Percentiles rank a stretch among this genome's conserved stretches.
These are phyloP conservation scores for Mimas tiliae DNA, from an alignment of 2,888 invertebrate genomes.

Conservation along the genomic window DNA sequence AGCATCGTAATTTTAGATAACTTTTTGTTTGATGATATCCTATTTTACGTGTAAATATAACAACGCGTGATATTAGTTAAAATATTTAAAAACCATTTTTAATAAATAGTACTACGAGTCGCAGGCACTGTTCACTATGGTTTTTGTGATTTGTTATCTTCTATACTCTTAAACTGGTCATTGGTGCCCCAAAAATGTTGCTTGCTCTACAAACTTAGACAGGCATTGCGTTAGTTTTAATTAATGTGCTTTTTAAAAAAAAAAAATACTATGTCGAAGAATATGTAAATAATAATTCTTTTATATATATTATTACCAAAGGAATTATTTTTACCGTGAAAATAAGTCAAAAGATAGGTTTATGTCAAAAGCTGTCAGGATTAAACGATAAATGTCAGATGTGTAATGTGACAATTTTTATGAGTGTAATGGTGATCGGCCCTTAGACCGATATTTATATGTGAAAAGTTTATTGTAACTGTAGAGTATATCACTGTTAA, in stretches of 20 bases:
- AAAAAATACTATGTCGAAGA: too few species aligned
- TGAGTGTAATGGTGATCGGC: conserved; percentile 29
- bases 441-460: conserved; percentile 63
- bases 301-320: background rate
- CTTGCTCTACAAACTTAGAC: too few species aligned
- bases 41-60: background rate
- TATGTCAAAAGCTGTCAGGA: background rate
- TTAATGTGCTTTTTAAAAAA: too few species aligned
- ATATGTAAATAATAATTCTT: too few species aligned
- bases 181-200: background rate
- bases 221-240: background rate
- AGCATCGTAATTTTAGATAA: too few species aligned
- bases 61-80: too few species aligned
- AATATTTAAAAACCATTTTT: too few species aligned
- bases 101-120: background rate
- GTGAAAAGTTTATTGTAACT: conserved; percentile 72
- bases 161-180: background rate
- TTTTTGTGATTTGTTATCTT: background rate
- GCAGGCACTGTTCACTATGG: too few species aligned
- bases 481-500: conserved; percentile 84
- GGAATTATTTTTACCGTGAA: too few species aligned
- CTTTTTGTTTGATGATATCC: too few species aligned
- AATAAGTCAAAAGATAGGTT: too few species aligned
- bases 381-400: conserved; percentile 4
- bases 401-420: conserved; percentile 2